Percentiles rank a stretch among this genome's conserved stretches.
Evolutionary conservation across 2,888 invertebrate genomes (phyloP).

Genomic region (Crocallis elinguaria): DNA sequence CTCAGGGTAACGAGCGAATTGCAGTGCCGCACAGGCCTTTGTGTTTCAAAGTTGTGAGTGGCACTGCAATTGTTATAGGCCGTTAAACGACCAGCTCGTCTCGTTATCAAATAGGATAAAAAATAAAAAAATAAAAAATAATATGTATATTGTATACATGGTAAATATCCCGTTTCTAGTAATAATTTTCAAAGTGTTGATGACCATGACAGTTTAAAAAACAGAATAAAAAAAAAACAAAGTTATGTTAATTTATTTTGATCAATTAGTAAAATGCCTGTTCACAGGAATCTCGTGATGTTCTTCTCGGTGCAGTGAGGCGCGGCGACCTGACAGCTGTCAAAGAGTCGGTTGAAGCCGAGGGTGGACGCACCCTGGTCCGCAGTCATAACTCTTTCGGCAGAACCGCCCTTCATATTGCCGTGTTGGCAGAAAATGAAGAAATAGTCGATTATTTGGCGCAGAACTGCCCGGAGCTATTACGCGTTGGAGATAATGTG

Average conservation of each 20-base stretch:
- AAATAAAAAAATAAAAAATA: background rate
- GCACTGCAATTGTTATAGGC: no score
- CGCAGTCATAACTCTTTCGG: conserved; percentile 88
- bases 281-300: conserved; percentile 89
- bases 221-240: no score
- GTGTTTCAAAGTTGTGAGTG: no score
- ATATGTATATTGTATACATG: background rate
- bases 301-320: conserved; percentile 89
- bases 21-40: no score
- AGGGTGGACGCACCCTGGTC: conserved; percentile 71
- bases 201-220: no score
- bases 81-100: no score
- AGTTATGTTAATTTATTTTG: background rate
- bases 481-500: conserved; percentile 94
- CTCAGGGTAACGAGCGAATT: no score
- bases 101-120: no score
- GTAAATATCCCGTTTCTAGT: no score
- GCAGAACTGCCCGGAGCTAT: conserved; percentile 88
- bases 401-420: conserved; percentile 93
- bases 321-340: conserved; percentile 86
- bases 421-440: conserved; percentile 92
- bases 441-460: conserved; percentile 92
- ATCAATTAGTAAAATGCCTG: background rate
- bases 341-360: conserved; percentile 82
- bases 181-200: no score